Base-by-base conservation (phyloP, 2,888 invertebrate genomes). In the Cremastinae sp. region DNA sequence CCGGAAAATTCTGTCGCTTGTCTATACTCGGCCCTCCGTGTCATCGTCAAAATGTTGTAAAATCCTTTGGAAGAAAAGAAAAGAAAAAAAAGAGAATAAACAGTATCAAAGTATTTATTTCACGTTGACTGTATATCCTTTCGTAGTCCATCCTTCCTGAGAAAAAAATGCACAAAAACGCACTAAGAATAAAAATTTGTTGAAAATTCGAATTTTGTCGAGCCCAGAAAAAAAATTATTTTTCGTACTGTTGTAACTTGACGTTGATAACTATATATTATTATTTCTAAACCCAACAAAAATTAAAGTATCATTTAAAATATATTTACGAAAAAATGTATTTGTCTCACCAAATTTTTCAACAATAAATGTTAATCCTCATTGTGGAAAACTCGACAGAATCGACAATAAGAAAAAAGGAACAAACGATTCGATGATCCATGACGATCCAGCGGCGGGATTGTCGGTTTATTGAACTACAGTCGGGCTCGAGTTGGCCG, bases 391-490 rank as follows among this genome's bases (percentile, higher is more conserved):
- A 28, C 5, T 28, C 28, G 8, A n/a, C n/a, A 41, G 41, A 2
- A 9, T 41, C 41, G 41, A 9, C n/a, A 41, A 41, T 9, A 12
- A 41, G 9, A 9, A 1, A 3, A 4, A 38, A 61, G 20, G 51
- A 28, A 22, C 28, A 45, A 41, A 28, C 36, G 28, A 36, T 41
- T 12, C 14, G 14, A 18, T 20, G 18, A 66, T 45, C 51, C 10
- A 22, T n/a, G n/a, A n/a, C 49, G 49, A 58, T 49, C 18, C n/a
- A 3, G 58, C 36, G 18, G 64, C 43, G 43, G 22, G 28, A 28
- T 64, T 51, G 70, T 64, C 58, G 59, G 70, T 70, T 58, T 65
- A 49, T 58, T 59, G 65, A 75, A 59, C 70, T 75, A n/a, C n/a
- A 59, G 74, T 64, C 74, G 69, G n/a, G 62, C 69, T 51, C 70